Evolutionary conservation across 2,113 vertebrate species (phyloP), one percentile per base, ranked within the genome.

Genomic region (Gymnorhina tibicen): DNA sequence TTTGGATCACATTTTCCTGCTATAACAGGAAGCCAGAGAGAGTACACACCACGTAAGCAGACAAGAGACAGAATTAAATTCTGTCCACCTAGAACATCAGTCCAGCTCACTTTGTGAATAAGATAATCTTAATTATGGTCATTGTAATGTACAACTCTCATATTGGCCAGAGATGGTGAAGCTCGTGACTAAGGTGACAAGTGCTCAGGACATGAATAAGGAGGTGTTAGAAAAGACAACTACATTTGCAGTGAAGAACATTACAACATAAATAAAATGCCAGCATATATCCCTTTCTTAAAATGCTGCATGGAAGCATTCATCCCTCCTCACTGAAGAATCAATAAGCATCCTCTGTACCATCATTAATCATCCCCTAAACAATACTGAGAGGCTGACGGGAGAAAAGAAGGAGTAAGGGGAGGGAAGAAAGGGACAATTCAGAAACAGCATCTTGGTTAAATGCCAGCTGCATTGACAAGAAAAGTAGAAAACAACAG

Each of bases 401-500:
- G 41, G 60, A 80, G 41, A 84, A 74, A 78, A 76, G 39, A 53
- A n/a, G 47, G 7, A 92, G 8, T 62, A 91, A 16, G 15, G 47
- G 10, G 52, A 83, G 12, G 17, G 47, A 94, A 86, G 67, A 85
- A 56, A 75, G 37, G 20, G 72, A 72, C 81, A 91, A 47, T 85
- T 95, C 87, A 63, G 67, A 78, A 93, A 39, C 28, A 37, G 8
- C 9, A 33, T 79, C 72, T 86, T 89, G 66, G 70, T 70, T 87
- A 96, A 97, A 93, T 80, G 58, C 59, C 85, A 73, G 68, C 52
- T 64, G 30, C 73, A 77, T 37, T 84, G 84, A 75, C 70, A 89
- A 86, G 64, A 64, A 90, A 87, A 91, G 82, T 42, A 90, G 42
- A 89, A 73, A 91, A 76, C n/a, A 78, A 75, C 42, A 90, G 75